Conservation (phyloP, 2,888 invertebrate genomes). For the Drosophila histrio region DNA sequence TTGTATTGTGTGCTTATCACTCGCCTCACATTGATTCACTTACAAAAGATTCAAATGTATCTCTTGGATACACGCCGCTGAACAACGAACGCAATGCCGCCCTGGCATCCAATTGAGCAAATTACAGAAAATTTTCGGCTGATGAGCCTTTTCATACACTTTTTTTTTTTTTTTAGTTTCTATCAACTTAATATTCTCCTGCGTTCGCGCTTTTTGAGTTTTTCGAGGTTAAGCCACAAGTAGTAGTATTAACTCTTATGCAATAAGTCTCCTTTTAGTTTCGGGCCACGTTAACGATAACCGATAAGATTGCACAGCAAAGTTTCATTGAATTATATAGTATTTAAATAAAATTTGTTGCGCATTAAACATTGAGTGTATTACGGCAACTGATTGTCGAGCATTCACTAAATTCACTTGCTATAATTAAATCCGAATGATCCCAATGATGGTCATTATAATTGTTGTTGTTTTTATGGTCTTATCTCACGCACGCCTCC, state of each 20-base stretch:
- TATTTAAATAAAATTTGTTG: not conserved
- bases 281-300: constrained; percentile 1
- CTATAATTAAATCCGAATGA: constrained; percentile 7
- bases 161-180: constrained; percentile 9
- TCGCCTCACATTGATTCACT: constrained; percentile 37
- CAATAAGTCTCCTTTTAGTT: constrained; percentile 41
- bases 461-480: not conserved
- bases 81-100: constrained; percentile 31
- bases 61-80: constrained; percentile 64
- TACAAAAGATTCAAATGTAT: constrained; percentile 66
- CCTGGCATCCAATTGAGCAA: constrained; percentile 75
- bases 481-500: constrained; percentile 60
- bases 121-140: constrained; percentile 76
- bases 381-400: not conserved
- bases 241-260: constrained; percentile 40
- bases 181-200: not conserved
- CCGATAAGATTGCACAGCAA: constrained; percentile 5
- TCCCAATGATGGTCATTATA: constrained; percentile 6
- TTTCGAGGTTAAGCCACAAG: constrained; percentile 10
- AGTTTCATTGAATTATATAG: not conserved
- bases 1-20: constrained; percentile 21
- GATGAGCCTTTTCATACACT: constrained; percentile 65
- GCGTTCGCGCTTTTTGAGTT: not conserved
- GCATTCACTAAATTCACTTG: constrained; percentile 6
- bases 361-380: not conserved